phyloP scores from a whole-genome alignment of 2,888 invertebrate genomes.

The Melanophora roralis region DNA sequence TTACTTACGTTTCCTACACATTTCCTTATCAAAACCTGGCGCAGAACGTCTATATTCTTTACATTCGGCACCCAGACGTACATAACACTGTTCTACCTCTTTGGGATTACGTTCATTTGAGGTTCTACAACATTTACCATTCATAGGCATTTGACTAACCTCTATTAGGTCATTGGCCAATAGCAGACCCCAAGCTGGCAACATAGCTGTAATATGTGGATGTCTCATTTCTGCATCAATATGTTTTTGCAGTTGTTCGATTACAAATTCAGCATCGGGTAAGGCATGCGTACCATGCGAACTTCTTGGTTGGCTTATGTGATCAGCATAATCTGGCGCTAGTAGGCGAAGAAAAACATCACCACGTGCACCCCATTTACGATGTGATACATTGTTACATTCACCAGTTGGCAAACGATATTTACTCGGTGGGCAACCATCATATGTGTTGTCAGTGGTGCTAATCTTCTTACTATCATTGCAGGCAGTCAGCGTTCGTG shows the following conservation, averaged over 20 bases:
- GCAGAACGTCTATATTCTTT: slow-evolving; percentile 85
- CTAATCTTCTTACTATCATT: slow-evolving; percentile 48
- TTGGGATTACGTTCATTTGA: slow-evolving; percentile 69
- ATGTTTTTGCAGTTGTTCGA: slow-evolving; percentile 80
- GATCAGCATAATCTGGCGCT: slow-evolving; percentile 84
- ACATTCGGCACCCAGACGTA: slow-evolving; percentile 78
- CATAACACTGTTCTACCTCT: slow-evolving; percentile 80
- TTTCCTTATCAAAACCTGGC: slow-evolving; percentile 81
- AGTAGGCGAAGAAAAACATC: slow-evolving; percentile 86
- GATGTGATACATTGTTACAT: slow-evolving; percentile 92
- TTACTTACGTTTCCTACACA: slow-evolving; percentile 82
- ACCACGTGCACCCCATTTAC: slow-evolving; percentile 89
- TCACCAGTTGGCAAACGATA: slow-evolving; percentile 88
- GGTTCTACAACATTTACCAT: slow-evolving; percentile 71
- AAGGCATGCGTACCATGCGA: slow-evolving; percentile 80
- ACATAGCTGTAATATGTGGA: slow-evolving; percentile 86
- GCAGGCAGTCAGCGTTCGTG: slow-evolving; percentile 68
- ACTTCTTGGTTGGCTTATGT: slow-evolving; percentile 76
- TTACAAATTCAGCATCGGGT: slow-evolving; percentile 81
- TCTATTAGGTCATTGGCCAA: slow-evolving; percentile 85
- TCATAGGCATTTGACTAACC: slow-evolving; percentile 81
- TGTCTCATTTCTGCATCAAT: slow-evolving; percentile 79
- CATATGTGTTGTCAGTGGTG: slow-evolving; percentile 65
- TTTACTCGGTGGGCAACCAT: slow-evolving; percentile 86
- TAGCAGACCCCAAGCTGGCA: slow-evolving; percentile 89